Evolutionary conservation across 2,113 vertebrate species (phyloP).

Genomic region (Gallinago jamesoni): DNA sequence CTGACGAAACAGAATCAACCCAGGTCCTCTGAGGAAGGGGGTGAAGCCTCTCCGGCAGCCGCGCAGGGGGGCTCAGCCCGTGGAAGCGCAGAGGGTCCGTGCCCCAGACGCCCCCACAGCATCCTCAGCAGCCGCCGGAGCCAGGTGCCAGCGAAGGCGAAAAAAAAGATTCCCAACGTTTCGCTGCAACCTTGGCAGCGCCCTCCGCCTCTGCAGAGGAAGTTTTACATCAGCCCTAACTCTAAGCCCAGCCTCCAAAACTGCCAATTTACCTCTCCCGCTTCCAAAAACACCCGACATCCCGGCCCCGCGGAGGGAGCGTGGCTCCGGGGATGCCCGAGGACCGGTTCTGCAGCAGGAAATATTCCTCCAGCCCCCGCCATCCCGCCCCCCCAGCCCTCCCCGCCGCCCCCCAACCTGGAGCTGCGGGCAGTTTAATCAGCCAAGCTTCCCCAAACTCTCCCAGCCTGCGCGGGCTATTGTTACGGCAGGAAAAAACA

Average conservation of each 20-base stretch:
- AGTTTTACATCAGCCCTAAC: background rate
- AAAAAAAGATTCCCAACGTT: background rate
- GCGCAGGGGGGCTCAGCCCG: background rate
- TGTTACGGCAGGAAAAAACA: slow-evolving; percentile 82
- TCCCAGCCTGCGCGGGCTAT: slow-evolving; percentile 71
- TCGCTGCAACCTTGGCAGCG: background rate
- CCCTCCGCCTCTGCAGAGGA: background rate
- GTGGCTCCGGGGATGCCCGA: background rate
- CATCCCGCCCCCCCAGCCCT: background rate
- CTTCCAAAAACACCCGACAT: background rate
- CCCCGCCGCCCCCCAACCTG: slow-evolving; percentile 22
- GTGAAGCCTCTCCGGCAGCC: background rate
- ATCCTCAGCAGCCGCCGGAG: background rate
- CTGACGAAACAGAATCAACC: background rate
- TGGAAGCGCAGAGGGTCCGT: background rate
- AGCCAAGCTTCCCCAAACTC: slow-evolving; percentile 70
- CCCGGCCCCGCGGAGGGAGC: background rate
- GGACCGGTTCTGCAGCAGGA: background rate
- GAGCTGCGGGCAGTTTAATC: slow-evolving; percentile 76
- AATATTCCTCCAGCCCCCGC: background rate
- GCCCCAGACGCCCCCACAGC: background rate
- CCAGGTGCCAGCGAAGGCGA: background rate
- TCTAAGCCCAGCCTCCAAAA: background rate
- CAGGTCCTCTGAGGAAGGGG: background rate
- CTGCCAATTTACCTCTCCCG: background rate